These are phyloP conservation scores for Lamellibrachia satsuma DNA, from an alignment of 2,888 invertebrate genomes.

Conservation along the genomic window DNA sequence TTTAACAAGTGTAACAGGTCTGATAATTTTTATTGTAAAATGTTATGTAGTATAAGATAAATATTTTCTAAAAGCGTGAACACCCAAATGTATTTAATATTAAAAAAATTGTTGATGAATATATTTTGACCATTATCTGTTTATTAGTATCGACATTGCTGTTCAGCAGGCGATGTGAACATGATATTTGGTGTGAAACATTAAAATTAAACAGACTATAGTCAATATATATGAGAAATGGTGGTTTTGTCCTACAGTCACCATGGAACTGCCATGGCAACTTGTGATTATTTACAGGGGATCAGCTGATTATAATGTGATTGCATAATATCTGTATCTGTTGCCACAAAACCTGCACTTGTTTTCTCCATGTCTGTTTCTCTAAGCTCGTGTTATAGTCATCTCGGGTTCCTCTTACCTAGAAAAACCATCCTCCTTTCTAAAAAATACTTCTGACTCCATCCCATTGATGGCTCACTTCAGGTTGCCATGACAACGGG, in stretches of 20 bases:
- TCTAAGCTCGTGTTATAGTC: not conserved
- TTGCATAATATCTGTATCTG: not conserved
- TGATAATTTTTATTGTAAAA: no score
- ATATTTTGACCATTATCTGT: no score
- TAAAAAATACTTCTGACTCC: not conserved
- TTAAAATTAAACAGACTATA: not conserved
- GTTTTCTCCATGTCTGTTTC: not conserved
- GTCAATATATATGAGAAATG: not conserved
- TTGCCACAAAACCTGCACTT: not conserved
- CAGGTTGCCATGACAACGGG: not conserved
- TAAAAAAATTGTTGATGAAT: no score
- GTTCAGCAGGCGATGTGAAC: no score
- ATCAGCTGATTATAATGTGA: not conserved
- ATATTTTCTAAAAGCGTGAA: no score
- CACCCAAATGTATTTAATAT: no score
- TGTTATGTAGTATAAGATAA: no score
- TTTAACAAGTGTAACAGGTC: no score
- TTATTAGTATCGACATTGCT: no score
- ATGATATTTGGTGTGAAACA: no score
- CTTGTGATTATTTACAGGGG: not conserved
- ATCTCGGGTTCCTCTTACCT: not conserved
- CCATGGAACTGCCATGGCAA: not conserved
- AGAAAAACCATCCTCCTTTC: not conserved
- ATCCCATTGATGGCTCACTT: not conserved
- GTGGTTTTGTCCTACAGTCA: not conserved